Evolutionary conservation across 2,888 invertebrate genomes (phyloP).

Genomic region (Aradus depressus): DNA sequence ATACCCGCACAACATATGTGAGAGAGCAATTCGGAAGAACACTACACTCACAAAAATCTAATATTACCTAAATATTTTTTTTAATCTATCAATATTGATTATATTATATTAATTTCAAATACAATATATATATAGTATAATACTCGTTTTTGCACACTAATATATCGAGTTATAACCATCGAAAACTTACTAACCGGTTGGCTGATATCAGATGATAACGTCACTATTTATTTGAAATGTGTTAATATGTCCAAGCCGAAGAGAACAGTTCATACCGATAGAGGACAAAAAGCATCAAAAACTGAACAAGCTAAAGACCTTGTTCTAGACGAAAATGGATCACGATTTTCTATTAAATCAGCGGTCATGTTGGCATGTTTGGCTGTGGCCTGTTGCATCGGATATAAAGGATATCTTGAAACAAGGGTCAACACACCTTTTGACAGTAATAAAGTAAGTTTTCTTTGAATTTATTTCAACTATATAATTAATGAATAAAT

Average conservation of each 20-base stretch:
- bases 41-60: no score
- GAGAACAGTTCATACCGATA: slow-evolving; percentile 12
- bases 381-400: slow-evolving; percentile 58
- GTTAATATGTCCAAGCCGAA: slow-evolving; percentile 20
- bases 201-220: no score
- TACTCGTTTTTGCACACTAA: no score
- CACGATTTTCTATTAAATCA: slow-evolving; percentile 26
- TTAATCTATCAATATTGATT: no score
- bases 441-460: slow-evolving; percentile 57
- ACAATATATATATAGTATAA: no score
- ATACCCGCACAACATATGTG: no score
- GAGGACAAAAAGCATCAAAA: background rate
- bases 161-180: no score
- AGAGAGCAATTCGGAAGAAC: no score
- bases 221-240: no score
- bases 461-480: background rate
- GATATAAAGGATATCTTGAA: slow-evolving; percentile 72
- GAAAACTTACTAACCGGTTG: no score
- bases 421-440: slow-evolving; percentile 80
- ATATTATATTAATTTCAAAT: no score
- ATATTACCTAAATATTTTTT: no score
- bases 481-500: background rate
- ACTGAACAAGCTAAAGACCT: slow-evolving; percentile 1
- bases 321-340: slow-evolving; percentile 9
- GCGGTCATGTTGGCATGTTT: slow-evolving; percentile 43